Conservation (phyloP, 2,888 invertebrate species). For the Apamea anceps region DNA sequence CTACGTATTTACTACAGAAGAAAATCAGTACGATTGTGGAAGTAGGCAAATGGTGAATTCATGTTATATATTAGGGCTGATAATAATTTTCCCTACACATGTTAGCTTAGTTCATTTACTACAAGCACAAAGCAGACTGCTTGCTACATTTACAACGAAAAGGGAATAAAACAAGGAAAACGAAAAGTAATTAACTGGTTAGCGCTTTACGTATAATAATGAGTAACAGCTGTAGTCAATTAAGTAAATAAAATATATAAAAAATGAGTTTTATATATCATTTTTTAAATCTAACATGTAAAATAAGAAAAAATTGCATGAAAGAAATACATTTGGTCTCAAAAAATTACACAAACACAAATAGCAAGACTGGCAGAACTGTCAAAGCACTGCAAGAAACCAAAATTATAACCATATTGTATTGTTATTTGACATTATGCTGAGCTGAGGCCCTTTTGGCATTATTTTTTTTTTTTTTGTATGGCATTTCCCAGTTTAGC, state of each 20-base stretch:
- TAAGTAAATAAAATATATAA: neutral
- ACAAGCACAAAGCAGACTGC: neutral
- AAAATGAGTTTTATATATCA: neutral
- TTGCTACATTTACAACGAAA: neutral
- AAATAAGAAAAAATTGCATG: too few species aligned
- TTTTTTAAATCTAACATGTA: neutral
- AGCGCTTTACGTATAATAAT: conserved; percentile 10
- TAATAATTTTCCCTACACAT: neutral
- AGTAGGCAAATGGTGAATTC: neutral
- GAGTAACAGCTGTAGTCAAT: conserved; percentile 6
- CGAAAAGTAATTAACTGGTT: neutral
- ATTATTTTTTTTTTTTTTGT: too few species aligned
- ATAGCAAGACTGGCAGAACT: neutral
- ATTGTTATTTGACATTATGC: too few species aligned
- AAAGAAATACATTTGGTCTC: too few species aligned
- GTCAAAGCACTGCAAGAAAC: neutral
- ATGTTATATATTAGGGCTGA: too few species aligned
- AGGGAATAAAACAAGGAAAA: conserved; percentile 46
- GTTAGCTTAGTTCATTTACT: neutral
- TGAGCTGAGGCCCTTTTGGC: too few species aligned
- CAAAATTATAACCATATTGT: too few species aligned
- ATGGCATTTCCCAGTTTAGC: too few species aligned
- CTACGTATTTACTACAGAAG: neutral
- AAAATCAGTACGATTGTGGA: neutral
- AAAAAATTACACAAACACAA: neutral